Evolutionary conservation across 2,888 invertebrate species (phyloP), one percentile per base, ranked within the genome.

Genomic region (Hololepta plana): DNA sequence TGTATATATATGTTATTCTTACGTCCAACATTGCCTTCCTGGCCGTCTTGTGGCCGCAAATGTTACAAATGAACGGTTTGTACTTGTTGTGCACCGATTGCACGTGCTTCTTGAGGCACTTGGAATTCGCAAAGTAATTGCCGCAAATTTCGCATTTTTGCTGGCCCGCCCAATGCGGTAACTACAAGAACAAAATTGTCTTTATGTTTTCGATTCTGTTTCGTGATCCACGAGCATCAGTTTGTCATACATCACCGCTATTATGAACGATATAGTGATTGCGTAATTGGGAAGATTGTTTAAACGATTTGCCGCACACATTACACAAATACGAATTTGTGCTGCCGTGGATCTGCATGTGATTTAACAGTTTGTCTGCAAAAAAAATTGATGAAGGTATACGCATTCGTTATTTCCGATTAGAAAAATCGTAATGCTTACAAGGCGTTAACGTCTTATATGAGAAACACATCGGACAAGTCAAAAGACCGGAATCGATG

Each of bases 21-120:
- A 63, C 64, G 40, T 62, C 61, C 28, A 77, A 46, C 60, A 73
- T 72, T 3, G 74, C 66, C 40, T 77, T 77, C 22, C 76, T 56
- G 0, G 76, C 66, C 12, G 72, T 68, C 36, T 72, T 65, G 42
- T 77, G 72, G 6, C 71, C 72, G 45, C 81, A 81, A 27, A 74
- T 69, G 39, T 66, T 69, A 42, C 81, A 81, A 15, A 70, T 67
- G 38, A 71, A 80, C 0, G 73, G 75, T 38, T 73, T 72, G 23
- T 72, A 59, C 45, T 75, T 72, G 33, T 72, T 68, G 46, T 81
- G 81, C 1, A 81, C 76, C 1, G 67, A 62, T 43, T 72, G 68
- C 17, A 72, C 62, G 38, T 77, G 76, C 42, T 67, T 69, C 29
- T 71, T 72, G 4, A 75, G 47, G 28, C 66, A 64, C 46, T 72